phyloP scores from a whole-genome alignment of 2,113 vertebrate species.

The Grallaria varia region DNA sequence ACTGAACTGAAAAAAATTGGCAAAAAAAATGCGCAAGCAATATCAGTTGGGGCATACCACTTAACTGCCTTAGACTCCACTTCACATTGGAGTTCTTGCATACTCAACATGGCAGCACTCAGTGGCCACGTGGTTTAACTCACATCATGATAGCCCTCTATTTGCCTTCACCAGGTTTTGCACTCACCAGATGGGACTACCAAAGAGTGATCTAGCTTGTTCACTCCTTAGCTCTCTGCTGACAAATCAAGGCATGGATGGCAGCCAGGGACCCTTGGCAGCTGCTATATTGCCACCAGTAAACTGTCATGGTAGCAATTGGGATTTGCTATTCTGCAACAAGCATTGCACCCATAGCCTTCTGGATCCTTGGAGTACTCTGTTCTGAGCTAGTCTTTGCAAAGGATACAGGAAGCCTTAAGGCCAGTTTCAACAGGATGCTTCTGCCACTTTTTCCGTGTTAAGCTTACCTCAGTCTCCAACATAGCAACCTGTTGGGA shows the following conservation, averaged over 20 bases:
- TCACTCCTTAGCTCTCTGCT: neutral
- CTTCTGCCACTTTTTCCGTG: neutral
- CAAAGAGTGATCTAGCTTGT: neutral
- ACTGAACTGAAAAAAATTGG: neutral
- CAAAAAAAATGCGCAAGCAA: neutral
- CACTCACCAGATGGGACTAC: too few species aligned
- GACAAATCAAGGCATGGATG: neutral
- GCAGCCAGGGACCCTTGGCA: too few species aligned
- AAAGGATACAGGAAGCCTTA: neutral
- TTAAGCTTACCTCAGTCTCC: neutral
- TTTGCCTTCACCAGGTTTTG: neutral
- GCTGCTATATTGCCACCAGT: too few species aligned
- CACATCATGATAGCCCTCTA: neutral
- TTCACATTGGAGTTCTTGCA: neutral
- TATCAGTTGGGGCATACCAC: neutral
- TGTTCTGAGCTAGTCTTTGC: neutral
- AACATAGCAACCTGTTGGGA: neutral
- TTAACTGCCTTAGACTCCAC: neutral
- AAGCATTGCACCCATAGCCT: rapidly evolving
- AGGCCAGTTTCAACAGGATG: neutral
- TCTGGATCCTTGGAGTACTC: neutral
- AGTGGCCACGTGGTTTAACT: neutral
- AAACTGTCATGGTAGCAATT: rapidly evolving
- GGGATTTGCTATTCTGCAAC: neutral
- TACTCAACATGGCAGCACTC: neutral